Base-by-base conservation (phyloP, 2,888 invertebrate species). In the Trissoscelio sp. region DNA sequence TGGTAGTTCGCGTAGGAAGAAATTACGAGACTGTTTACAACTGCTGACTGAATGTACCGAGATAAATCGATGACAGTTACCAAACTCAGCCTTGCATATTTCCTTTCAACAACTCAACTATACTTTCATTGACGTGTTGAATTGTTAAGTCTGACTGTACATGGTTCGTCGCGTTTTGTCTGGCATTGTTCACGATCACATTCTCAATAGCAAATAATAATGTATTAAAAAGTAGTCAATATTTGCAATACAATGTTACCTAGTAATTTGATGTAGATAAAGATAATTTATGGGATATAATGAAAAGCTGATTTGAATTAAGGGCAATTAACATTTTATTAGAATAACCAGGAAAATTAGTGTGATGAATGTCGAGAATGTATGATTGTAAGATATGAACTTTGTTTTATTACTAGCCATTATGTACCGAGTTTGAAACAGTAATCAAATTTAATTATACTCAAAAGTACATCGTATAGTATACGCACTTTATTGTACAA, bases 1-100 rank as follows among this genome's bases (percentile, higher is more conserved):
- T 58, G 18, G 58, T 66, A 64, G 58, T 62, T 42, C 11, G 31
- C 44, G 60, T 53, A 60, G 53, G 55, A 80, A 80, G 74, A 74
- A 80, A 80, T 74, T 69, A 74, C 74, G 57, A 64, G 62, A 62
- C 55, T 74, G 74, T 79, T 79, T 79, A 73, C 79, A 67, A 64
- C 69, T 51, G 51, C 22, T 53, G 79, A 53, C 79, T 37, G 58
- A 80, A 57, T 62, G 55, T 69, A 62, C 55, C 14, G 67, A 74
- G 69, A 74, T 74, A 74, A 80, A 80, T 69, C 64, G 51, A 69
- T 69, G 74, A 62, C 51, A 74, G 79, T 80, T 58, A 55, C 74
- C 57, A 60, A 74, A 80, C 57, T 69, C 57, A 74, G 55, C 74
- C 69, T 69, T 64, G 62, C 69, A 57, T 57, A 62, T 74, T 75